Evolutionary conservation across 2,797 vertebrate genomes (phyloP).

Genomic region (Micrastur ruficollis): DNA sequence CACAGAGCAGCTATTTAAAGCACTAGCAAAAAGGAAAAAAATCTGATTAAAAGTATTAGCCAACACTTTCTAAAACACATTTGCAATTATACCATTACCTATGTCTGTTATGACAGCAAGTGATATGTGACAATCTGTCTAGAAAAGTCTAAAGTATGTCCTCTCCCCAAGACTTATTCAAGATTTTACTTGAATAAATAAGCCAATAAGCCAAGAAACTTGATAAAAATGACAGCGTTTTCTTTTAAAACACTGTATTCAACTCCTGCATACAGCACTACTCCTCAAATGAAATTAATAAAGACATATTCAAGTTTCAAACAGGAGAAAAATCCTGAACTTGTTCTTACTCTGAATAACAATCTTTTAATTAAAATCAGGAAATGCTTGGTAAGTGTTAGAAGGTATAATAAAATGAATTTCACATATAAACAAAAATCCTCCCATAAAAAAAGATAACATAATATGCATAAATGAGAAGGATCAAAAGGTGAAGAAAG

Average conservation of each 20-base stretch:
- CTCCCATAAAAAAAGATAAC: neutral
- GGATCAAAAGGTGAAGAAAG: neutral
- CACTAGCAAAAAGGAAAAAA: neutral
- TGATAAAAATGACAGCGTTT: neutral
- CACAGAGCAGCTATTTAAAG: neutral
- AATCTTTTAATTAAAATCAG: conserved; percentile 42
- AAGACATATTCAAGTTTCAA: neutral
- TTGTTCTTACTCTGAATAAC: neutral
- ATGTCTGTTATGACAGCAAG: neutral
- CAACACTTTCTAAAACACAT: neutral
- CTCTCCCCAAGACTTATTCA: neutral
- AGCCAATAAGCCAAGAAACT: neutral
- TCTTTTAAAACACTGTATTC: neutral
- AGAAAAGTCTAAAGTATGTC: neutral
- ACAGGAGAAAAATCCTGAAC: neutral
- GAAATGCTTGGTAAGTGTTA: conserved; percentile 31
- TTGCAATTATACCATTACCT: neutral
- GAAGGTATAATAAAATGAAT: neutral
- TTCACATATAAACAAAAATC: neutral
- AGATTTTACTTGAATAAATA: neutral
- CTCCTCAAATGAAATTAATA: neutral
- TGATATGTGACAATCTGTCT: neutral
- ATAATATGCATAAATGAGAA: neutral
- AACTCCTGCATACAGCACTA: neutral
- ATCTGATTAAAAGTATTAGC: neutral